Conservation (phyloP, 2,797 vertebrate species). For the Percopsis omiscomaycus region DNA sequence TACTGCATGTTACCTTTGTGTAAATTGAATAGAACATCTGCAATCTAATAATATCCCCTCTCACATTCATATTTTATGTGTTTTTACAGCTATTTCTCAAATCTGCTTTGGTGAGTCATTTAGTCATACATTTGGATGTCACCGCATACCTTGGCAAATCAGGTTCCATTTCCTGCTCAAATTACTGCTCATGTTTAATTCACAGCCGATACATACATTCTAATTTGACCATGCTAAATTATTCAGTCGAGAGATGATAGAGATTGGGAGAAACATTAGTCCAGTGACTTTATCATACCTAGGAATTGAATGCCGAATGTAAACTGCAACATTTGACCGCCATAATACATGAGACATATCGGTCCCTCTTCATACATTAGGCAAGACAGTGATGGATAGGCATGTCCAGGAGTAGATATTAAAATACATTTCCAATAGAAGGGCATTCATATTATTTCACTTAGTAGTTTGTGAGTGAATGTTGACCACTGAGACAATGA, state of each 20-base stretch:
- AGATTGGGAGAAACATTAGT: conserved; percentile 57
- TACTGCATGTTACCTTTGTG: conserved; percentile 65
- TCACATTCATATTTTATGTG: conserved; percentile 77
- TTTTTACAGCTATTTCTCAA: conserved; percentile 76
- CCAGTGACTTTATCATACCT: conserved; percentile 51
- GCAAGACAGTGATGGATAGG: conserved; percentile 38
- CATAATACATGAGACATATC: conserved; percentile 37
- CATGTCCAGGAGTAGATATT: conserved; percentile 21
- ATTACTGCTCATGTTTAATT: conserved; percentile 78
- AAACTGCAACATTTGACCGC: conserved; percentile 52
- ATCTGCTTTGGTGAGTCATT: conserved; percentile 72
- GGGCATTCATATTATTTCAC: no score
- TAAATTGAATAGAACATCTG: conserved; percentile 71
- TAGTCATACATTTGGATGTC: conserved; percentile 71
- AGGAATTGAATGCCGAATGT: conserved; percentile 42
- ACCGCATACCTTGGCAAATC: conserved; percentile 71
- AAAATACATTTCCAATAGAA: conserved; percentile 2
- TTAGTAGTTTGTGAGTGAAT: no score
- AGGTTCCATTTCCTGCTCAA: conserved; percentile 74
- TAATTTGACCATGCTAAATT: conserved; percentile 72
- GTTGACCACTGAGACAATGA: no score
- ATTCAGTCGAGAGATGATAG: conserved; percentile 69
- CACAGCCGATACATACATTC: conserved; percentile 70
- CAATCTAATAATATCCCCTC: conserved; percentile 72
- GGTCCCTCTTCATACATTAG: conserved; percentile 26